Evolutionary conservation across 2,797 vertebrate species (phyloP).

Genomic region (Esox masquinongy): DNA sequence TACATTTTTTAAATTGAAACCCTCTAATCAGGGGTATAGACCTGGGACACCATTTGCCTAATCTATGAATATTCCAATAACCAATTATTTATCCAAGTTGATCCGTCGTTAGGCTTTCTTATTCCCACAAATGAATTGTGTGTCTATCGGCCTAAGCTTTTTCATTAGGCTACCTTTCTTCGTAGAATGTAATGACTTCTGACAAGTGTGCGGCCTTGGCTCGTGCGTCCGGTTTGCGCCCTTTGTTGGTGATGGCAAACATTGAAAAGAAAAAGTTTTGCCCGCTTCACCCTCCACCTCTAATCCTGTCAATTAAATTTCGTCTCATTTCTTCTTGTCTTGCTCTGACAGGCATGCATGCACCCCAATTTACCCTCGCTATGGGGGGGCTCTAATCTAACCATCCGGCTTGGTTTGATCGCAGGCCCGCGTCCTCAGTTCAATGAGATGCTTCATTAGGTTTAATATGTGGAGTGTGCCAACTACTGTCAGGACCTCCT

Average conservation of each 20-base stretch:
- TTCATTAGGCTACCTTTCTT: background rate
- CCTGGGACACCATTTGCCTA: background rate
- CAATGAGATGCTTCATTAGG: conserved; percentile 70
- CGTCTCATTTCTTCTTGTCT: conserved; percentile 46
- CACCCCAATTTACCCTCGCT: conserved; percentile 46
- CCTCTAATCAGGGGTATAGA: too few species aligned
- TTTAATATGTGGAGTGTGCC: conserved; percentile 71
- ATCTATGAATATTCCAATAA: background rate
- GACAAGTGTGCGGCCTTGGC: conserved; percentile 42
- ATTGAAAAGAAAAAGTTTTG: conserved; percentile 44
- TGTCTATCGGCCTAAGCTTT: background rate
- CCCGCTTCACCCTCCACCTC: conserved; percentile 36
- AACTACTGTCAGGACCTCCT: conserved; percentile 55
- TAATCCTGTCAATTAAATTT: conserved; percentile 51
- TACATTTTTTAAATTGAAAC: too few species aligned
- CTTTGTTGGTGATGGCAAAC: conserved; percentile 37
- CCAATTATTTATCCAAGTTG: background rate
- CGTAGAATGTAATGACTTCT: conserved; percentile 27
- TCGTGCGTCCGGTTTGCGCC: conserved; percentile 10
- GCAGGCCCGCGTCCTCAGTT: conserved; percentile 45
- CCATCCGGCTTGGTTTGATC: conserved; percentile 63
- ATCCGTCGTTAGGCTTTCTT: background rate
- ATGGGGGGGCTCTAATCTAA: conserved; percentile 36
- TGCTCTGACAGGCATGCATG: conserved; percentile 51
- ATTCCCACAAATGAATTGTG: background rate